phyloP scores from a whole-genome alignment of 2,888 invertebrate genomes.

The Trachelus troglodyta region DNA sequence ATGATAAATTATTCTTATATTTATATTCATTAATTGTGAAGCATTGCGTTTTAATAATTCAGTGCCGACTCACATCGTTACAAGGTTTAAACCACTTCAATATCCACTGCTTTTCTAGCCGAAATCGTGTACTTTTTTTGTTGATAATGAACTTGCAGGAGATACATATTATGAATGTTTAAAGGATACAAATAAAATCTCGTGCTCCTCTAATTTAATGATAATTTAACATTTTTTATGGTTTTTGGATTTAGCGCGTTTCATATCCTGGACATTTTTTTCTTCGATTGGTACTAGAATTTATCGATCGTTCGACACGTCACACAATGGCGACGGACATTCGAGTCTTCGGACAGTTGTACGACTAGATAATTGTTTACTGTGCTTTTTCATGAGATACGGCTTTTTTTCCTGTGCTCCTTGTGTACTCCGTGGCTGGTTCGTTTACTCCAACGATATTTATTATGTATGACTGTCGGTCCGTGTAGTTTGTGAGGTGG shows the following conservation, averaged over 20 bases:
- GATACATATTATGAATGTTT: background rate
- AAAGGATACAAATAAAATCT: background rate
- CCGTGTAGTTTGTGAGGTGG: slow-evolving; percentile 51
- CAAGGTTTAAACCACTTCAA: background rate
- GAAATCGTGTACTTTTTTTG: background rate
- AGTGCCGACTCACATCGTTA: background rate
- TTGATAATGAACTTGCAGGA: background rate
- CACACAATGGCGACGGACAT: slow-evolving; percentile 37
- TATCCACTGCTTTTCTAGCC: background rate
- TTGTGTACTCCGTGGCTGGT: slow-evolving; percentile 16
- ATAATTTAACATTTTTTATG: background rate
- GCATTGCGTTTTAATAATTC: background rate
- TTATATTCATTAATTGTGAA: background rate
- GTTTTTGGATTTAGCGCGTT: background rate
- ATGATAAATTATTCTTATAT: background rate
- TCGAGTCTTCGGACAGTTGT: slow-evolving; percentile 11
- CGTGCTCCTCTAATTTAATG: background rate
- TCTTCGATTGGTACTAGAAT: background rate
- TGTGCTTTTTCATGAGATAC: slow-evolving; percentile 22
- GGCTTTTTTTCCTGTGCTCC: slow-evolving; percentile 13
- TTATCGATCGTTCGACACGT: slow-evolving; percentile 34
- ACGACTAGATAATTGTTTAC: slow-evolving; percentile 29
- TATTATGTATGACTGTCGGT: slow-evolving; percentile 18
- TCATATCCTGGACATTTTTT: background rate
- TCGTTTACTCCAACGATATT: slow-evolving; percentile 19